Evolutionary conservation across 92 coral and sea anemone genomes (phyloP).

Genomic region (Phymanthus crucifer): DNA sequence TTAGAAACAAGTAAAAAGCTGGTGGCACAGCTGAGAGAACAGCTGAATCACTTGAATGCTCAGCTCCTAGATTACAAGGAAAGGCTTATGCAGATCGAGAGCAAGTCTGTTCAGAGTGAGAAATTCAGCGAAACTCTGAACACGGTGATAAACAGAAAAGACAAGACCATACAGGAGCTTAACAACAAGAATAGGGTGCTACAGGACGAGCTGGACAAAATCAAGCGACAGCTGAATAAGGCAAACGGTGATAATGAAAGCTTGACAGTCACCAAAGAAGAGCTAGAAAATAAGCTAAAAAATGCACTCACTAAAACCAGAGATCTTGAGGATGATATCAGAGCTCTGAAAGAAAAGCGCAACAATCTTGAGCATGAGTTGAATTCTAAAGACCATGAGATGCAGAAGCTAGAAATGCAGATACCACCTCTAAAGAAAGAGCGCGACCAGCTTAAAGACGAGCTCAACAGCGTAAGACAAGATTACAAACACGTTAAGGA

Average conservation of each 20-base stretch:
- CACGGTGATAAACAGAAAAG: constrained; percentile 72
- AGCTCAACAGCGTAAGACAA: constrained; percentile 60
- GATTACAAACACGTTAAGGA: constrained; percentile 88
- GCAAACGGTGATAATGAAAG: constrained; percentile 53
- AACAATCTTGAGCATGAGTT: constrained; percentile 74
- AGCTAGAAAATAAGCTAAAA: constrained; percentile 65
- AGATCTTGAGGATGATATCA: constrained; percentile 68
- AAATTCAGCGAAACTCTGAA: constrained; percentile 89
- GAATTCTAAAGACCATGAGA: constrained; percentile 72
- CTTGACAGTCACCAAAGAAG: constrained; percentile 70
- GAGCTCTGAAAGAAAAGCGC: constrained; percentile 68
- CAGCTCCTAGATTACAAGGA: constrained; percentile 79
- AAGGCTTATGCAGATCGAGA: constrained; percentile 81
- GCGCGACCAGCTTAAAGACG: constrained; percentile 71
- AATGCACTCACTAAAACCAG: constrained; percentile 51
- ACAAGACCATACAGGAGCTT: constrained; percentile 73
- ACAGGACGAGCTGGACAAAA: constrained; percentile 79
- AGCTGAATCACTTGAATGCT: constrained; percentile 79
- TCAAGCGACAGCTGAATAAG: constrained; percentile 73
- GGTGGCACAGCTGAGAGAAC: constrained; percentile 75
- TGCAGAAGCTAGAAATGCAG: constrained; percentile 73
- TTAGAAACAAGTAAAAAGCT: constrained; percentile 84
- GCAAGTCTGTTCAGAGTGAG: constrained; percentile 80
- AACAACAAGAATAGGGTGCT: constrained; percentile 76
- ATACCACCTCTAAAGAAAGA: constrained; percentile 70